These are phyloP conservation scores for Eristalis intricaria DNA, from an alignment of 2,888 invertebrate species.

Conservation along the genomic window DNA sequence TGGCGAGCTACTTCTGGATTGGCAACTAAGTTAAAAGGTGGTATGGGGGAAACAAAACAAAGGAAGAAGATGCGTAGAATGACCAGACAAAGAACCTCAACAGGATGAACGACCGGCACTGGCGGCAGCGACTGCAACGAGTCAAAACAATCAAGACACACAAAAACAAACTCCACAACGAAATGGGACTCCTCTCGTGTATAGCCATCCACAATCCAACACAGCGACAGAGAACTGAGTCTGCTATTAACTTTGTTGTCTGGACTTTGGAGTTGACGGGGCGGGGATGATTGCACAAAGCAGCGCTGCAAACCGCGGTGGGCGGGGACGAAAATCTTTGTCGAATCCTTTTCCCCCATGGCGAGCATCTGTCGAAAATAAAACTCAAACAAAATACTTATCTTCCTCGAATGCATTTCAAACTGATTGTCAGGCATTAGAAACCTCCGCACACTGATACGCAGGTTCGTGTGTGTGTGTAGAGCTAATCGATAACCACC, in stretches of 20 bases:
- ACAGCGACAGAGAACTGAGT: slow-evolving; percentile 3
- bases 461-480: not conserved
- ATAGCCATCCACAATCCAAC: not conserved
- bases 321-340: slow-evolving; percentile 26
- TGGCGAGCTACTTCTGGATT: slow-evolving; percentile 30
- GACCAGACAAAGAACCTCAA: slow-evolving; percentile 57
- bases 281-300: slow-evolving; percentile 42
- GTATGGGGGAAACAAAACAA: slow-evolving; percentile 11
- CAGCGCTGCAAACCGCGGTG: not conserved
- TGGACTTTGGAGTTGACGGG: slow-evolving; percentile 46
- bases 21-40: slow-evolving; percentile 46
- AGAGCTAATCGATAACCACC: slow-evolving; percentile 19
- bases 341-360: slow-evolving; percentile 24
- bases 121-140: slow-evolving; percentile 34
- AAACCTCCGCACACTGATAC: not conserved
- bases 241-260: slow-evolving; percentile 66
- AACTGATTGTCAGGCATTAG: slow-evolving; percentile 49
- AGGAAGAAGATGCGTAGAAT: slow-evolving; percentile 54
- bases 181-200: slow-evolving; percentile 44
- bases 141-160: slow-evolving; percentile 63
- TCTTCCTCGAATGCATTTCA: slow-evolving; percentile 9
- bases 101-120: slow-evolving; percentile 67
- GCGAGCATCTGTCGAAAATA: not conserved
- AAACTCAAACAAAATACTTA: slow-evolving; percentile 18
- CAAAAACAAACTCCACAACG: slow-evolving; percentile 18